These are phyloP conservation scores for Drosophila prolongata DNA, from an alignment of 2,888 invertebrate species.

Conservation along the genomic window DNA sequence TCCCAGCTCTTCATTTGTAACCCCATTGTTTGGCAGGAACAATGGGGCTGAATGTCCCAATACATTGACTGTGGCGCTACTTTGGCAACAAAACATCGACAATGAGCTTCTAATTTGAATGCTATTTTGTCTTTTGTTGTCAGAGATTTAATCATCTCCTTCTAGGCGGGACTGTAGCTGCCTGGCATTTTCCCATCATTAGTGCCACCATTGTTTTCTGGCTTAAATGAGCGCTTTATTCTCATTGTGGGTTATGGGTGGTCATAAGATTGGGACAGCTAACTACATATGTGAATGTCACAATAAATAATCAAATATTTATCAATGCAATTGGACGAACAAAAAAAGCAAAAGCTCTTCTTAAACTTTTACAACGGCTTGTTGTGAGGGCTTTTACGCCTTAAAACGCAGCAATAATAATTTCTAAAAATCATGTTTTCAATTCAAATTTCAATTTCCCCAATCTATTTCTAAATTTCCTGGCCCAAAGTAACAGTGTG, in stretches of 20 bases:
- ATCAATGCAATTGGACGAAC: too few relatives aligned
- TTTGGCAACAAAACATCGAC: conserved; percentile 72
- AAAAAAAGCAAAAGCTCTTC: not conserved
- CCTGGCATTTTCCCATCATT: conserved; percentile 67
- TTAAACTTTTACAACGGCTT: not conserved
- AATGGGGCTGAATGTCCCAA: conserved; percentile 49
- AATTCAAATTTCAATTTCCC: conserved; percentile 76
- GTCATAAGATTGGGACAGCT: not conserved
- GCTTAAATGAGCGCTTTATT: conserved; percentile 52
- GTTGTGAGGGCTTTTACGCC: not conserved
- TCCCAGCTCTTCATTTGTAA: conserved; percentile 63
- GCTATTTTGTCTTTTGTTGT: conserved; percentile 72
- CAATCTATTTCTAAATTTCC: conserved; percentile 70
- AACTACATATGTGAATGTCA: not conserved
- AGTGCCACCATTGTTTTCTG: conserved; percentile 68
- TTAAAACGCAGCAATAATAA: conserved; percentile 19
- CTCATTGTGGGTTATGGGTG: conserved; percentile 18
- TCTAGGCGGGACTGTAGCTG: conserved; percentile 24
- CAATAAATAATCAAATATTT: not conserved
- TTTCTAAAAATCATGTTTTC: conserved; percentile 64
- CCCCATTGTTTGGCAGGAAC: conserved; percentile 61
- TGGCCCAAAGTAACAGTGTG: conserved; percentile 31
- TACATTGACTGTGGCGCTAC: conserved; percentile 49
- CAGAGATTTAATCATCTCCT: conserved; percentile 72
- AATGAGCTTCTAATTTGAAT: conserved; percentile 78